Evolutionary conservation across 35 echinoderm and acorn worm species (phyloP).

Genomic region (Apostichopus parvimensis): DNA sequence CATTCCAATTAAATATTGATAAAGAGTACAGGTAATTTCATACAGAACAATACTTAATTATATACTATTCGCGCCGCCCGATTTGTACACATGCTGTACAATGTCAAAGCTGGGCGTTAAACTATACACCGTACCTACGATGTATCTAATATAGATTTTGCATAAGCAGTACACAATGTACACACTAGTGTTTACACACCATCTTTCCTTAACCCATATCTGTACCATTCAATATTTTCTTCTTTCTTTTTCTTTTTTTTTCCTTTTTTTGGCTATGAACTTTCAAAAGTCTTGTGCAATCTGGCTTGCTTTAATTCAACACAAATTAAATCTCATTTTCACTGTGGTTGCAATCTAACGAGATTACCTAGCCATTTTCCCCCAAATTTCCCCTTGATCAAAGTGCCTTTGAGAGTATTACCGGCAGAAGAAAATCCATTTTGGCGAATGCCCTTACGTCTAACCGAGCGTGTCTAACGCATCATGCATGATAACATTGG

Average conservation of each 20-base stretch:
- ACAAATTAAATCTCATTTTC: slow-evolving; percentile 54
- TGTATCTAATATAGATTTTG: too few relatives aligned
- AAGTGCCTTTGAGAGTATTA: slow-evolving; percentile 34
- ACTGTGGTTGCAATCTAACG: slow-evolving; percentile 43
- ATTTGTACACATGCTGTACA: too few relatives aligned
- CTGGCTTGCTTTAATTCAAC: slow-evolving; percentile 49
- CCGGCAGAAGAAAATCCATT: slow-evolving; percentile 32
- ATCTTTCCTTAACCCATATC: background rate
- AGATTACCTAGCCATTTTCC: slow-evolving; percentile 49
- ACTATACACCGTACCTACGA: too few relatives aligned
- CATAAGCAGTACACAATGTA: too few relatives aligned
- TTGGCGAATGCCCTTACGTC: slow-evolving; percentile 27
- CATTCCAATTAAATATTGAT: too few relatives aligned
- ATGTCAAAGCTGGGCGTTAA: too few relatives aligned
- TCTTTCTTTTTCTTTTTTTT: background rate
- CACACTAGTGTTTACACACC: too few relatives aligned
- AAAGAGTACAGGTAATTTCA: too few relatives aligned
- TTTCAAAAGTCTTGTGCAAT: slow-evolving; percentile 36
- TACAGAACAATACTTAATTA: too few relatives aligned
- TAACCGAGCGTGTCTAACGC: slow-evolving; percentile 35
- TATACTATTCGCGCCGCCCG: too few relatives aligned
- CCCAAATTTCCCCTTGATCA: slow-evolving; percentile 25
- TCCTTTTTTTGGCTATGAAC: background rate
- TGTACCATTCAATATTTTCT: slow-evolving; percentile 50
- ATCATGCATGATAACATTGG: slow-evolving; percentile 45